Evolutionary conservation across 30 jellyfish, hydroid and myxozoan genomes (phyloP).

Genomic region (Kudoa iwatai): DNA sequence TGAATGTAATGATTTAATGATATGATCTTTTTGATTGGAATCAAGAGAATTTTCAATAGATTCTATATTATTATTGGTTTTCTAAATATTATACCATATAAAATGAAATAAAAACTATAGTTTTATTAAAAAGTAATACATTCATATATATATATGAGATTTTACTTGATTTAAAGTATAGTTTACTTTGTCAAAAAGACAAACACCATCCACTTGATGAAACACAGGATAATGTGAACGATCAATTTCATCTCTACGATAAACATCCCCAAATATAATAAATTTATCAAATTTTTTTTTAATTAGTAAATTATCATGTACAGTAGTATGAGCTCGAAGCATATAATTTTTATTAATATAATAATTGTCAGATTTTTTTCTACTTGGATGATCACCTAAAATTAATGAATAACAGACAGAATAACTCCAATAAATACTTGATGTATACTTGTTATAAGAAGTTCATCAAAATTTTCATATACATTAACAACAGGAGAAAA

Average conservation of each 20-base stretch:
- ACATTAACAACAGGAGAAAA: conserved; percentile 46
- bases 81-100: too few relatives aligned
- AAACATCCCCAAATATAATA: conserved; percentile 60
- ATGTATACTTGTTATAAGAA: conserved; percentile 33
- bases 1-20: conserved; percentile 7
- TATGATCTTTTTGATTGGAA: background rate
- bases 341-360: conserved; percentile 11
- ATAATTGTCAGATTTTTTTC: conserved; percentile 46
- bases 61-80: too few relatives aligned
- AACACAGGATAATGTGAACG: conserved; percentile 69
- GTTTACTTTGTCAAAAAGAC: conserved; percentile 8
- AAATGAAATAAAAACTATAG: too few relatives aligned
- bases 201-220: conserved; percentile 91
- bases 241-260: conserved; percentile 81
- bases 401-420: too few relatives aligned
- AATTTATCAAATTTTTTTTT: conserved; percentile 75
- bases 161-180: too few relatives aligned
- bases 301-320: conserved; percentile 36
- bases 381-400: conserved; percentile 24
- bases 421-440: too few relatives aligned
- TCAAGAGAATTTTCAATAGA: too few relatives aligned
- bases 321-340: conserved; percentile 80
- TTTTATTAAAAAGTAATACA: too few relatives aligned
- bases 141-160: too few relatives aligned
- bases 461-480: conserved; percentile 53